Evolutionary conservation across 1,140 invertebrate species (phyloP).

Genomic region (Palaemon carinicauda): DNA sequence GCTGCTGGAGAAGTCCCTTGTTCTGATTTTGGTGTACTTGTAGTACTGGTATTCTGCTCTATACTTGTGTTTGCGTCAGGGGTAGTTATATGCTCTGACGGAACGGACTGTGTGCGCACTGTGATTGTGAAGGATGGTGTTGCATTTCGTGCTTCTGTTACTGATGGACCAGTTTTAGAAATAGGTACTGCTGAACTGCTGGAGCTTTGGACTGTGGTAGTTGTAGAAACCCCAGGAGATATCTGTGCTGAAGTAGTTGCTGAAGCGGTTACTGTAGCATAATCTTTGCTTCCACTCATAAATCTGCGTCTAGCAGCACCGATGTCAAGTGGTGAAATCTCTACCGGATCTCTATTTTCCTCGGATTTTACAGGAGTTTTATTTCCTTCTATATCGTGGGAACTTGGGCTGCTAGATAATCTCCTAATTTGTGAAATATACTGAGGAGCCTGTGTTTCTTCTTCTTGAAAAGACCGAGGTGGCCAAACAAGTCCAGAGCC

Average conservation of each 20-base stretch:
- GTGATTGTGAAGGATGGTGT: constrained; percentile 62
- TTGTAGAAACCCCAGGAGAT: not conserved
- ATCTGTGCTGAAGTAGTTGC: constrained; percentile 10
- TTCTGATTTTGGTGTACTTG: constrained; percentile 50
- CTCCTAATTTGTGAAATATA: not conserved
- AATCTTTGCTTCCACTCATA: constrained; percentile 23
- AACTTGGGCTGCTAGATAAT: not conserved
- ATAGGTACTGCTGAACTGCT: not conserved
- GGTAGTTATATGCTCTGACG: constrained; percentile 58
- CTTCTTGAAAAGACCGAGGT: constrained; percentile 8
- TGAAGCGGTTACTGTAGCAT: not conserved
- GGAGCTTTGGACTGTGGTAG: not conserved
- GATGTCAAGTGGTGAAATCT: constrained; percentile 35
- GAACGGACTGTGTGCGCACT: constrained; percentile 59
- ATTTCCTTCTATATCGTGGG: not conserved
- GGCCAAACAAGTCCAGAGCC: constrained; percentile 32
- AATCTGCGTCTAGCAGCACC: constrained; percentile 34
- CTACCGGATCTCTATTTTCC: constrained; percentile 4
- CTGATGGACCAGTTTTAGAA: constrained; percentile 17
- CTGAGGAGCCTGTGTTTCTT: not conserved
- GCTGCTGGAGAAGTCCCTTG: constrained; percentile 55
- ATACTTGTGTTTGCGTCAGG: constrained; percentile 49
- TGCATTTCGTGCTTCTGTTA: constrained; percentile 65
- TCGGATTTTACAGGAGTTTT: not conserved
- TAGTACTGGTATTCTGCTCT: constrained; percentile 52